Evolutionary conservation across 2,113 vertebrate genomes (phyloP), one percentile per base, ranked within the genome.

Genomic region (Pantherophis guttatus): DNA sequence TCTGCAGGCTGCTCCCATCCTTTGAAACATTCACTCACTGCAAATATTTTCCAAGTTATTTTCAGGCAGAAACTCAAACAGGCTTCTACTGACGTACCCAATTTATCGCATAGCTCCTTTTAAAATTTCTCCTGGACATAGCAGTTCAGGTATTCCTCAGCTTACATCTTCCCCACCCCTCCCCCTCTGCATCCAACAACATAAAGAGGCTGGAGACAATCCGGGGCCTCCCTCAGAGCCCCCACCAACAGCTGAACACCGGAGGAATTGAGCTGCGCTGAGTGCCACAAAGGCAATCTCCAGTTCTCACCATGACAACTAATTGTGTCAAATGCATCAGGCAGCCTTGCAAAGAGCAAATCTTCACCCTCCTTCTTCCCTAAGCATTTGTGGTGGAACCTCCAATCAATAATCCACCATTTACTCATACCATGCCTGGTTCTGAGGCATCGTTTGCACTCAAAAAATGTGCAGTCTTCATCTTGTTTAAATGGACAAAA

Each of bases 131-230:
- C 33, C 17, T 44, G 17, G 17, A 81, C n/a, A 1, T 39, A 33
- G 15, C 15, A 81, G 70, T 81, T 39, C n/a, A 81, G 70, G 33
- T 81, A 81, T 7, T 81, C 75, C 75, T 21, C 75, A 33, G n/a
- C 15, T 75, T 39, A 75, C 29, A 39, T 81, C n/a, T 93, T 93
- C 86, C 90, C 0, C 93, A 85, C 55, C 93, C 93, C 65, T 17
- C 17, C 94, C 39, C 94, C 24, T 94, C 96, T 93, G 93, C 96
- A 95, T 87, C 93, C 95, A 24, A 12, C 52, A 89, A 93, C 86
- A 94, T 90, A 19, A n/a, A 52, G 93, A 92, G 54, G 93, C 91
- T 85, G 86, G 95, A 94, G 95, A 94, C 86, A 93, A 89, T 29
- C 48, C 50, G 15, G 23, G 0, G 89, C 88, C 53, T 44, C 53